Conservation (phyloP, 30 jellyfish, hydroid and myxozoan species). For the Nemopilema nomurai region DNA sequence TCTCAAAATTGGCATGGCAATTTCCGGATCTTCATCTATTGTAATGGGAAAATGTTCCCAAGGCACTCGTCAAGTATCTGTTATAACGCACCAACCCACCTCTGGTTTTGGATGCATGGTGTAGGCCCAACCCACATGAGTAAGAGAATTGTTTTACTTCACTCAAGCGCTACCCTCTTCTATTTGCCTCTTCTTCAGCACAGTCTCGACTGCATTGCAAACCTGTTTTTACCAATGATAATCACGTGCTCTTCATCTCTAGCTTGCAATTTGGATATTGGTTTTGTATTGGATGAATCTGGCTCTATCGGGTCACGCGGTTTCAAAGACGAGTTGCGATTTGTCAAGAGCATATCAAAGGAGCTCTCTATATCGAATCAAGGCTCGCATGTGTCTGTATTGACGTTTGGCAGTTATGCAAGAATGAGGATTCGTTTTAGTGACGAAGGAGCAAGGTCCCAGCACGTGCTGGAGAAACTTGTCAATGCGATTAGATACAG, state of each 20-base stretch:
- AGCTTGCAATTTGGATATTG: constrained; percentile 52
- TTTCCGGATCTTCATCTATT: no score
- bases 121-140: no score
- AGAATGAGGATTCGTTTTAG: constrained; percentile 19
- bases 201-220: no score
- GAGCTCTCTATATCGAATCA: constrained; percentile 10
- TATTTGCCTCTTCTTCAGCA: no score
- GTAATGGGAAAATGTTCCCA: no score
- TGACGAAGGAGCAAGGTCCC: constrained; percentile 3
- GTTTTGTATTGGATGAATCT: constrained; percentile 62
- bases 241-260: not conserved
- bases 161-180: no score
- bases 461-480: not conserved
- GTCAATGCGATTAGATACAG: not conserved
- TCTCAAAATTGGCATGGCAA: no score
- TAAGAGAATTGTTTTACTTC: no score
- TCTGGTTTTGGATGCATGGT: no score
- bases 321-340: constrained; percentile 30
- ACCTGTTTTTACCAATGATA: no score
- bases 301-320: constrained; percentile 38
- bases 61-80: no score
- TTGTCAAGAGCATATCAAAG: constrained; percentile 33
- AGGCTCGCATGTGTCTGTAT: constrained; percentile 37
- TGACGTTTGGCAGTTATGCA: constrained; percentile 55
- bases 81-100: no score